phyloP scores from a whole-genome alignment of 1,140 invertebrate genomes.

The Lutraria rhynchaena region DNA sequence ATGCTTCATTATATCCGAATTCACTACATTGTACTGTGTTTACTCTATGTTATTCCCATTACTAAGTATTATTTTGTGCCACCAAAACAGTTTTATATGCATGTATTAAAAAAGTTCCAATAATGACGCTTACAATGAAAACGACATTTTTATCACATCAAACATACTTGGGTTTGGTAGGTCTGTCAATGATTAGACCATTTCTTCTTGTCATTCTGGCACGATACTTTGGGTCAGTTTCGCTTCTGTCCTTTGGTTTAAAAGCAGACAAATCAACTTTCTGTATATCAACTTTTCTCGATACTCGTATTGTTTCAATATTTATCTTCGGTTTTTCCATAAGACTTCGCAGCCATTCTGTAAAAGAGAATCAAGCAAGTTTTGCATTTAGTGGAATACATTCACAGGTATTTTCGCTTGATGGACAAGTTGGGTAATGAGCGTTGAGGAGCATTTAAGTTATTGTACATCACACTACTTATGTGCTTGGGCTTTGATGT shows the following conservation, averaged over 20 bases:
- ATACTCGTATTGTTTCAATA: slow-evolving; percentile 63
- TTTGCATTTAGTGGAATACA: no score
- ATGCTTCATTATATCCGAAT: no score
- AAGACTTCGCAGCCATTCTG: slow-evolving; percentile 54
- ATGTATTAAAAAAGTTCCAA: no score
- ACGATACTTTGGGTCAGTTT: background rate
- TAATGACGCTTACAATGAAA: background rate
- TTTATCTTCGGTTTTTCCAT: slow-evolving; percentile 62
- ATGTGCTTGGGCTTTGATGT: no score
- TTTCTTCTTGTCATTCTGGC: slow-evolving; percentile 38
- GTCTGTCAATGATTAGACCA: slow-evolving; percentile 55
- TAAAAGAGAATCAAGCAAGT: background rate
- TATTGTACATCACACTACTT: no score
- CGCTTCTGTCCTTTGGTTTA: slow-evolving; percentile 12
- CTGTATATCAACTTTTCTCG: slow-evolving; percentile 54
- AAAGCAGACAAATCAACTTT: background rate
- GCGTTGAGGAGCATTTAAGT: no score
- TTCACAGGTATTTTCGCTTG: no score
- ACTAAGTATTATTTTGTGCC: no score
- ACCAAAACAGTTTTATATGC: no score
- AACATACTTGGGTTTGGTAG: slow-evolving; percentile 60
- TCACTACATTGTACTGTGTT: no score
- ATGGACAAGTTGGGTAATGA: no score
- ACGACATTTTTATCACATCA: background rate
- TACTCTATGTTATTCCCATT: no score